Evolutionary conservation across 1,140 invertebrate genomes (phyloP).

Genomic region (Goniozus legneri): DNA sequence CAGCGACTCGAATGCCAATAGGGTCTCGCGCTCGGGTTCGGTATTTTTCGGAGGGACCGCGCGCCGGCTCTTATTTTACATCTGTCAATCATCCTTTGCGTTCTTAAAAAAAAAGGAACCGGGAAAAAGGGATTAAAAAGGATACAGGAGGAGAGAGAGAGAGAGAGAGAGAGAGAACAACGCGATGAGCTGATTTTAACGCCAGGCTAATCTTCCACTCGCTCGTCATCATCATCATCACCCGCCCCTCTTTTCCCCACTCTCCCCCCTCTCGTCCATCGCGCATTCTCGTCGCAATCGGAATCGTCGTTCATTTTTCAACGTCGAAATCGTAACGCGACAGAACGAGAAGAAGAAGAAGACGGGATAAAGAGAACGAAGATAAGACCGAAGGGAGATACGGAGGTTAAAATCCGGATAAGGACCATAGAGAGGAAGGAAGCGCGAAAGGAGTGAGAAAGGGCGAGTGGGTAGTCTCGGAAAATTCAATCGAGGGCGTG

Average conservation of each 20-base stretch:
- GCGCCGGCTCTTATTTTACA: background rate
- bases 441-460: too few relatives aligned
- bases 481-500: too few relatives aligned
- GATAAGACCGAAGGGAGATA: too few relatives aligned
- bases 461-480: too few relatives aligned
- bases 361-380: background rate
- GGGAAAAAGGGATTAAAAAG: background rate
- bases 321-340: constrained; percentile 21
- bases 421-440: too few relatives aligned
- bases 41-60: background rate
- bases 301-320: constrained; percentile 47
- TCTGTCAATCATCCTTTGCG: too few relatives aligned
- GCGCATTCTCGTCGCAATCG: constrained; percentile 46
- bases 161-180: constrained; percentile 4
- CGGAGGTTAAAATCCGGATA: too few relatives aligned
- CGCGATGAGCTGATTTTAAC: too few relatives aligned
- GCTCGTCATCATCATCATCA: constrained; percentile 30
- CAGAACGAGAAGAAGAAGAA: background rate
- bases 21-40: too few relatives aligned
- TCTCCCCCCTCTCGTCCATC: constrained; percentile 33
- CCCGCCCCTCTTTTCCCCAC: constrained; percentile 11
- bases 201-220: constrained; percentile 29
- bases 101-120: too few relatives aligned
- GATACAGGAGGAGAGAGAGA: background rate
- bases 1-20: too few relatives aligned